Base-by-base conservation (phyloP, 1,140 invertebrate genomes). In the Propsilocerus akamusi region DNA sequence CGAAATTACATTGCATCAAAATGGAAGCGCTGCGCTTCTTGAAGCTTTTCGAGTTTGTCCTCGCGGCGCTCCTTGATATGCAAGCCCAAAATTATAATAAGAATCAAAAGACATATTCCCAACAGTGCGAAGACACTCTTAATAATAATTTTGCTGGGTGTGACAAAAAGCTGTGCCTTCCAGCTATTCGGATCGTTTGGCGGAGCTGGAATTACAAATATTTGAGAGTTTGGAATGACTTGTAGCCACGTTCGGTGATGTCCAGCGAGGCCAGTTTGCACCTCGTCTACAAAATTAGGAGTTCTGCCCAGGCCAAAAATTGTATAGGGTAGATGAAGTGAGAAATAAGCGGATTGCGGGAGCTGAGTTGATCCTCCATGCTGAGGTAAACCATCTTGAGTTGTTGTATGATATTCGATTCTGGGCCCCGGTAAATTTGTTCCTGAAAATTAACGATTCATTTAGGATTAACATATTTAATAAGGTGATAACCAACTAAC, bases 181-280 rank as follows among this genome's bases (percentile, higher is more conserved):
- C 96, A 99, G 59, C 77, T 75, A 6, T 69, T 74, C 5, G 89
- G 82, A 46, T 86, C 71, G 52, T 76, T 68, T 3, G 79, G 71
- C 6, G 92, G 91, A 62, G 80, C 79, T 4, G 95, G 95, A 53
- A 97, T 89, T 1, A 98, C 81, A 17, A 97, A 83, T 64, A 99
- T 86, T 68, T 98, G 94, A 1, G 94, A 97, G 64, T 97, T 99
- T 26, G 88, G 95, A 60, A 99, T 97, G 26, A 98, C 85, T 65
- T 95, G 90, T 1, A 82, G 82, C 83, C 88, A 97, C 47, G 78
- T 77, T 54, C 76, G 75, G 0, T 65, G 78, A 56, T 73, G 67
- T 49, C 74, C 74, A 52, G 71, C 84, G 50, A 97, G 73, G 7
- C 88, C 86, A 17, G 97, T 83, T 26, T 76, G 78, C 12, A 99